Evolutionary conservation across 2,797 vertebrate species (phyloP), one percentile per base, ranked within the genome.

Genomic region (Perodicticus potto): DNA sequence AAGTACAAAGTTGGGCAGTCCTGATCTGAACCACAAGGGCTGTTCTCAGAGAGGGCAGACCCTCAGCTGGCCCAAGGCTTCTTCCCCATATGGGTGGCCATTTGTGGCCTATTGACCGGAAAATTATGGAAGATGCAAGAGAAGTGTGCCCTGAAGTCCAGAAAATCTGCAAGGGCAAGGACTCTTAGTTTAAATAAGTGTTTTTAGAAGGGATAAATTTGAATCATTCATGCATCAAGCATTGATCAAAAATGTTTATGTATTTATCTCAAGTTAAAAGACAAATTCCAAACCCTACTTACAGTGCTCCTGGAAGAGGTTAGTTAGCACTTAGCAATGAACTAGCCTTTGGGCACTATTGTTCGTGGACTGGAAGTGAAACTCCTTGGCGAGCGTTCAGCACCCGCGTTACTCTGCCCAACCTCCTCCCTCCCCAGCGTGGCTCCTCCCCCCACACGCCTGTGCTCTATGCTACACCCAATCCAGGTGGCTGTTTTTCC

Each of bases 161-260:
- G 67, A 91, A 91, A 83, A 85, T 40, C 19, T 22, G 1, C 53
- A 87, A 84, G 63, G 11, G 14, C 49, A n/a, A 55, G n/a, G 72
- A 70, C 37, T 37, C 65, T 89, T 65, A 73, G 53, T 43, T 77
- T 37, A 40, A 69, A 70, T 45, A 43, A 40, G 59, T 53, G 19
- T 34, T 73, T 93, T 70, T 67, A 32, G 69, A 81, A 92, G 57
- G 88, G 43, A 61, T 86, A 40, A 17, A 37, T 76, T 83, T 91
- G 82, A 27, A 80, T 88, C 77, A 67, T 76, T 89, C 61, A 40
- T 69, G 13, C 69, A 53, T 53, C 14, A 74, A 95, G 67, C 37
- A 43, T 29, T 65, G 27, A 45, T 29, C 65, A 72, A 53, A 90
- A 27, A 8, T 29, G 76, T 69, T 49, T 80, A 37, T 76, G 55